Conservation (phyloP, 2,113 vertebrate species). For the Dicaeum eximium region DNA sequence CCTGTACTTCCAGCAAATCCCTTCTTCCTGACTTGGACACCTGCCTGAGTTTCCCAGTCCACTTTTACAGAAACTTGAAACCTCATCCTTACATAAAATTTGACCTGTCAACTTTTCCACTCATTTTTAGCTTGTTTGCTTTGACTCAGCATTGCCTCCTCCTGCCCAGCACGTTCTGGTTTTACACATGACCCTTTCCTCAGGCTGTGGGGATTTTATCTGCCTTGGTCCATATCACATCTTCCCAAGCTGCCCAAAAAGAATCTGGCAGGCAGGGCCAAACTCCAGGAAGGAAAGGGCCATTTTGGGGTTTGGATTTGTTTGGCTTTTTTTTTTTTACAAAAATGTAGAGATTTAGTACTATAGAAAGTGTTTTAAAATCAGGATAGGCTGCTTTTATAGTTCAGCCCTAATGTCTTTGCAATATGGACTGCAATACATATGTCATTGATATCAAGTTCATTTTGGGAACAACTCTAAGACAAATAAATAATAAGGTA, state of each 20-base stretch:
- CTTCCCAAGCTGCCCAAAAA: not conserved
- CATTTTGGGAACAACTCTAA: not conserved
- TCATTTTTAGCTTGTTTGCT: not conserved
- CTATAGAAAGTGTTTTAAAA: not conserved
- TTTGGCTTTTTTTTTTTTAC: fast-evolving
- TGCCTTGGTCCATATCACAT: not conserved
- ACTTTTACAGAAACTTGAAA: not conserved
- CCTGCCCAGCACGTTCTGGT: not conserved
- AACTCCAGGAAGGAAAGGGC: not conserved
- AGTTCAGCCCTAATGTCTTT: not conserved
- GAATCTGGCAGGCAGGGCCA: not conserved
- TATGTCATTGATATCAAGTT: not conserved
- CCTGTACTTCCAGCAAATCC: not conserved
- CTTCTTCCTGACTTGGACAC: not conserved
- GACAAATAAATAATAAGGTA: not conserved
- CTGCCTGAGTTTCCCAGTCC: not conserved
- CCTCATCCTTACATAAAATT: not conserved
- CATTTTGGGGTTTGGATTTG: not conserved
- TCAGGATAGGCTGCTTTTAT: not conserved
- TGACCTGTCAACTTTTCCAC: not conserved
- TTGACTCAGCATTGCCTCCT: not conserved
- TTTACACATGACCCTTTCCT: not conserved
- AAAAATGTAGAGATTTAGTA: not conserved
- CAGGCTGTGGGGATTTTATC: not conserved
- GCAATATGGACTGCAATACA: not conserved